Conservation (phyloP, 2,888 invertebrate genomes). For the Microctonus hyperodae region DNA sequence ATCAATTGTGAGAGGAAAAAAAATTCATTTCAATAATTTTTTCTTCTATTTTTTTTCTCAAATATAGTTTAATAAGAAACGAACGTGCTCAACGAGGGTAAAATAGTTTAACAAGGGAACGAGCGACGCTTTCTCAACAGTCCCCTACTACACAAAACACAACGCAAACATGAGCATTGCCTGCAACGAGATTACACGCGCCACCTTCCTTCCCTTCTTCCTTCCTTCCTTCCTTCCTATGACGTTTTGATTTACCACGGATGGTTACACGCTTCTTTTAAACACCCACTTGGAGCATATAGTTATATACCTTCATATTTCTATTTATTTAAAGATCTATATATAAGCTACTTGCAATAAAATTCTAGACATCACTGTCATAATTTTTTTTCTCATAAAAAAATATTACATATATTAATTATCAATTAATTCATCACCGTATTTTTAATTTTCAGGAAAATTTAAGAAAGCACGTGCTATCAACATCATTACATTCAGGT, state of each 20-base stretch:
- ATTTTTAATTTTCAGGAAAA: constrained; percentile 72
- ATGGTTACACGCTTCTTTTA: constrained; percentile 32
- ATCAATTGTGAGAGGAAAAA: background rate
- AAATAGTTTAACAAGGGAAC: constrained; percentile 52
- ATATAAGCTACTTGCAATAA: background rate
- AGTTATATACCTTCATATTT: no score
- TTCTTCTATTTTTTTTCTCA: background rate
- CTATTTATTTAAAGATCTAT: no score
- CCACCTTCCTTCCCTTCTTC: constrained; percentile 47
- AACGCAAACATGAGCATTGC: constrained; percentile 44
- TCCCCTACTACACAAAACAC: constrained; percentile 38
- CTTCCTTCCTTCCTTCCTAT: constrained; percentile 35
- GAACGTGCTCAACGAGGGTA: constrained; percentile 44
- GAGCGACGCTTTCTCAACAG: background rate
- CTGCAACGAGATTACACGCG: constrained; percentile 56
- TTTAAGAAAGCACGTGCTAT: constrained; percentile 84
- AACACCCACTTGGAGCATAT: constrained; percentile 4
- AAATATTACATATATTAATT: background rate
- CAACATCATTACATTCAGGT: constrained; percentile 80
- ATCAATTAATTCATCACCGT: background rate
- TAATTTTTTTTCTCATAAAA: background rate
- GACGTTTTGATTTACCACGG: constrained; percentile 36
- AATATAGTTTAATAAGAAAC: constrained; percentile 54
- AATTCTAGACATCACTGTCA: background rate
- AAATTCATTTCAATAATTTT: background rate